Percentiles rank a stretch among this genome's conserved stretches.
Conservation (phyloP, 2,888 invertebrate genomes). For the Molorchus minor region DNA sequence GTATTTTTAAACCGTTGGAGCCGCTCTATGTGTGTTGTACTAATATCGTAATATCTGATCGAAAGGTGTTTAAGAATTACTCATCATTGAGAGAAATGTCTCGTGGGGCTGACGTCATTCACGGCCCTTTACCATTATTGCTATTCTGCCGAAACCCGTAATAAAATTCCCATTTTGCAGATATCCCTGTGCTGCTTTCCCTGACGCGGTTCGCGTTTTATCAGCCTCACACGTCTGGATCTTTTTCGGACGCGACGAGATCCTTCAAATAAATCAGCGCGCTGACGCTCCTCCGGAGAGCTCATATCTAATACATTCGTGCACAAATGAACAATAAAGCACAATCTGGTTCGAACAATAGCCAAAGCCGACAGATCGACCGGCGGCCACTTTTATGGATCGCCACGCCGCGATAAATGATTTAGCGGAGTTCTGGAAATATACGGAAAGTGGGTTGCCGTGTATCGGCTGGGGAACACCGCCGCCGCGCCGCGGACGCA, state of each 20-base stretch:
- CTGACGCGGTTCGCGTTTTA: background rate
- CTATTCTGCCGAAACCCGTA: too few species aligned
- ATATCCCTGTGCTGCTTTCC: background rate
- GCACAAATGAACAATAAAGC: conserved; percentile 54
- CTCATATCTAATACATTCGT: conserved; percentile 49
- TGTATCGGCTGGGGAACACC: conserved; percentile 41
- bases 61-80: too few species aligned
- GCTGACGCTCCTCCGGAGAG: conserved; percentile 4
- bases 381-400: conserved; percentile 44
- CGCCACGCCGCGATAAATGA: conserved; percentile 52
- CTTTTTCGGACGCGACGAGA: background rate
- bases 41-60: too few species aligned
- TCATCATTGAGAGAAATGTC: too few species aligned
- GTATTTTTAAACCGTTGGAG: too few species aligned
- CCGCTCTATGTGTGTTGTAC: too few species aligned
- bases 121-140: too few species aligned
- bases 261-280: conserved; percentile 10
- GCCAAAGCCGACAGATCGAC: conserved; percentile 46
- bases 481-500: conserved; percentile 3
- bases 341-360: conserved; percentile 50
- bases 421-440: conserved; percentile 55
- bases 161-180: background rate
- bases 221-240: background rate
- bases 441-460: conserved; percentile 58
- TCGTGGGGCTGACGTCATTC: too few species aligned